A percentile compares a stretch with the other conserved stretches of the same genome.
Evolutionary conservation across 2,888 invertebrate genomes (phyloP).

Genomic region (Biston stratarius): DNA sequence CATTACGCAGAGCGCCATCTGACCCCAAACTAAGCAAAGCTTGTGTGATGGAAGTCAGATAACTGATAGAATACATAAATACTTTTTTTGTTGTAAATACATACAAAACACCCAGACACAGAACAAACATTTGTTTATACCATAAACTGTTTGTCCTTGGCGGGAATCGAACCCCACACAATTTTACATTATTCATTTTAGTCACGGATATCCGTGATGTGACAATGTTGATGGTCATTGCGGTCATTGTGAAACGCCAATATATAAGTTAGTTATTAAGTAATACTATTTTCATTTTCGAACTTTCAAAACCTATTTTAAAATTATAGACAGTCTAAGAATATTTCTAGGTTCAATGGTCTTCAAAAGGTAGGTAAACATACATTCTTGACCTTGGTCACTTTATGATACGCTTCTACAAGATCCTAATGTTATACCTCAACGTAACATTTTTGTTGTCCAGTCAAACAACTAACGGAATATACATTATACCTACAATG

Average conservation of each 20-base stretch:
- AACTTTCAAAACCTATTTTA: neutral
- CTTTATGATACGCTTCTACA: slow-evolving; percentile 20
- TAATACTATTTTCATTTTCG: neutral
- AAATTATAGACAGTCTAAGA: slow-evolving; percentile 6
- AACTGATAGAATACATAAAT: too few species aligned
- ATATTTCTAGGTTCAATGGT: slow-evolving; percentile 16
- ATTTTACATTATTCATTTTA: too few species aligned
- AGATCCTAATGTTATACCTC: slow-evolving; percentile 15
- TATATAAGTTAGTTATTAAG: neutral
- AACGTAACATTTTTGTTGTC: slow-evolving; percentile 15
- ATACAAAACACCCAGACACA: too few species aligned
- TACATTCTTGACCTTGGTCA: slow-evolving; percentile 31
- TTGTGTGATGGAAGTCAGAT: too few species aligned
- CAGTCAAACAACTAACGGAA: slow-evolving; percentile 8
- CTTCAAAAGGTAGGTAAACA: slow-evolving; percentile 15
- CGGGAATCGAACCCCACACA: too few species aligned
- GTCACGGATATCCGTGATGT: too few species aligned
- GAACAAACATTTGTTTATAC: too few species aligned
- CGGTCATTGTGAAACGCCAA: slow-evolving; percentile 16
- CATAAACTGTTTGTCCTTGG: too few species aligned
- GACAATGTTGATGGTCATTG: neutral
- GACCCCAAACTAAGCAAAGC: too few species aligned
- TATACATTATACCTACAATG: neutral
- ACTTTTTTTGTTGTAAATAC: too few species aligned
- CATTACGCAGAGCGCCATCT: too few species aligned